Percentiles rank a stretch among this genome's conserved stretches.
Conservation (phyloP, 2,888 invertebrate genomes). For the Noctua janthina region DNA sequence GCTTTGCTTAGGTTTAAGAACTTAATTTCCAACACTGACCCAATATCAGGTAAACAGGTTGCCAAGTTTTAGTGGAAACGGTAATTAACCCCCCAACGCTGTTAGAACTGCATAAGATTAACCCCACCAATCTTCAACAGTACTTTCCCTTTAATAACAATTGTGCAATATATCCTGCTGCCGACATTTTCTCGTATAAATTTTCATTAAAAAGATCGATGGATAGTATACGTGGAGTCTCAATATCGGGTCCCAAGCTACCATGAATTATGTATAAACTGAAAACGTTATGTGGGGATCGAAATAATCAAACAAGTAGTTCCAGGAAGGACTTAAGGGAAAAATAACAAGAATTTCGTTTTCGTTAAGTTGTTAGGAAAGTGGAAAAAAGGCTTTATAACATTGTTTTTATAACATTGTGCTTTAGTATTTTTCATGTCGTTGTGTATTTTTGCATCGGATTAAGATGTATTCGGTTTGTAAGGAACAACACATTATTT, state of each 20-base stretch:
- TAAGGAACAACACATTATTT: background rate
- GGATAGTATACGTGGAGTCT: slow-evolving; percentile 39
- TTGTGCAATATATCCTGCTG: slow-evolving; percentile 32
- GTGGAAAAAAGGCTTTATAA: background rate
- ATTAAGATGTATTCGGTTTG: background rate
- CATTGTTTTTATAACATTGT: background rate
- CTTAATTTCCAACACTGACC: background rate
- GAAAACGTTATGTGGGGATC: slow-evolving; percentile 48
- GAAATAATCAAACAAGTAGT: slow-evolving; percentile 48
- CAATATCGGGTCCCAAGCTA: slow-evolving; percentile 49
- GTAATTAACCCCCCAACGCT: background rate
- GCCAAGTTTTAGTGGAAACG: background rate
- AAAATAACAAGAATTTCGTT: slow-evolving; percentile 28
- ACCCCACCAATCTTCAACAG: background rate
- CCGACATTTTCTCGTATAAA: slow-evolving; percentile 57
- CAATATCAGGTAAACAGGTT: background rate
- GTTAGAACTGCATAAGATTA: slow-evolving; percentile 31
- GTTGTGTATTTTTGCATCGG: background rate
- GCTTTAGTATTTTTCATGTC: background rate
- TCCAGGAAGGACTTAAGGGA: slow-evolving; percentile 3
- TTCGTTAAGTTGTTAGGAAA: background rate
- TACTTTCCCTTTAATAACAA: slow-evolving; percentile 36
- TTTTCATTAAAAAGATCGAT: slow-evolving; percentile 66
- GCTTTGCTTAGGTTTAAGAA: background rate
- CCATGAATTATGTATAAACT: slow-evolving; percentile 64